A percentile compares a stretch with the other conserved stretches of the same genome.
phyloP scores from a whole-genome alignment of 2,797 vertebrate species.

The Melopsittacus undulatus region DNA sequence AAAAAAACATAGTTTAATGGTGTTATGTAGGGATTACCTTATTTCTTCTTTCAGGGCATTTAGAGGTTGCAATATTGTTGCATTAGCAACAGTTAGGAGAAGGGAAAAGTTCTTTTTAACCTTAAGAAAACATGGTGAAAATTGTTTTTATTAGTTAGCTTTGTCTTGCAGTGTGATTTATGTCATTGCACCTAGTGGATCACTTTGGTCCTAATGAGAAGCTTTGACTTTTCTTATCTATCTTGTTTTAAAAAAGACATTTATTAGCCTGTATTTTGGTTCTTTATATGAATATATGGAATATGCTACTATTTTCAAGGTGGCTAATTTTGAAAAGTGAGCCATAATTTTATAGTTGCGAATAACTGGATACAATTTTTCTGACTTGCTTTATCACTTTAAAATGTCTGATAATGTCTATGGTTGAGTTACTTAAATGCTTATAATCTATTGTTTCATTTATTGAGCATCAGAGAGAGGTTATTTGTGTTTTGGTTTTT shows the following conservation, averaged over 20 bases:
- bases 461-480: neutral
- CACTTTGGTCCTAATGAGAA: neutral
- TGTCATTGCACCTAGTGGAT: neutral
- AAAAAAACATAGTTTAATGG: neutral
- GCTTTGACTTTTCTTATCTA: neutral
- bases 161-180: neutral
- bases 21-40: rapidly evolving
- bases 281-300: neutral
- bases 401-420: neutral
- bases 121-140: neutral
- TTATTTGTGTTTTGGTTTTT: neutral
- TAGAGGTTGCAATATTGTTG: neutral
- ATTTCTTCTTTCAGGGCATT: neutral
- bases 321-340: neutral
- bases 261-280: neutral
- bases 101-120: neutral
- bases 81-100: neutral
- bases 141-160: neutral
- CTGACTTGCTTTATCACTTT: neutral
- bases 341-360: neutral
- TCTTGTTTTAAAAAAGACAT: neutral
- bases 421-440: neutral
- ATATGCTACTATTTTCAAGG: neutral
- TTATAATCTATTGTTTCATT: neutral
- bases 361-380: neutral